phyloP scores from a whole-genome alignment of 2,113 vertebrate species.

The Galemys pyrenaicus region DNA sequence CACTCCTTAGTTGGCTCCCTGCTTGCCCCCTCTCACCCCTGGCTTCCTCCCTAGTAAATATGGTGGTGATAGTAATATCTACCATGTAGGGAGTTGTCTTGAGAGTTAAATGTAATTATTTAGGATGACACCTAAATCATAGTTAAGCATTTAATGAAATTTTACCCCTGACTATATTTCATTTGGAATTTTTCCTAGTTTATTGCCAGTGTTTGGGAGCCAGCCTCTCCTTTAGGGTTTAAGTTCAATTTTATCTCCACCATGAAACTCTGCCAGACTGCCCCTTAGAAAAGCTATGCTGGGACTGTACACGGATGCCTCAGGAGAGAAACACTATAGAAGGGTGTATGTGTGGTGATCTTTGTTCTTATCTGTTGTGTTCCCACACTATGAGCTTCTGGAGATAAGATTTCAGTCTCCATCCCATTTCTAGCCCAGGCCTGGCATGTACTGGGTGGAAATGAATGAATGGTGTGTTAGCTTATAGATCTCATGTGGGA shows the following conservation, averaged over 20 bases:
- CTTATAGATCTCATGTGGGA: neutral
- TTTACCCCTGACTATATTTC: neutral
- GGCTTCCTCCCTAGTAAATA: neutral
- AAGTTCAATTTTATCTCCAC: neutral
- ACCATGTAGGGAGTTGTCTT: neutral
- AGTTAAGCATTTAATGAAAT: neutral
- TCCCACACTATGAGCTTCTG: neutral
- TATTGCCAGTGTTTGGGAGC: neutral
- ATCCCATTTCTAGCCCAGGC: neutral
- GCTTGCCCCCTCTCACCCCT: neutral
- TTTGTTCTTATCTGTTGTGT: neutral
- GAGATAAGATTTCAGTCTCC: neutral
- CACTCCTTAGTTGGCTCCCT: neutral
- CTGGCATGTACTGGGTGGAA: too few species aligned
- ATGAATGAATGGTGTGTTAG: neutral
- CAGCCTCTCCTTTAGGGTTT: neutral
- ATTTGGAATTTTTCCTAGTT: neutral
- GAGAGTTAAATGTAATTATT: conserved; percentile 11
- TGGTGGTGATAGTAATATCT: neutral
- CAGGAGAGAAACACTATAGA: neutral
- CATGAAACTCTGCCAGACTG: neutral
- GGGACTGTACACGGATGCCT: neutral
- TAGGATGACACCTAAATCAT: neutral
- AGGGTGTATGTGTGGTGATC: neutral
- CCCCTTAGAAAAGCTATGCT: neutral